Conservation (phyloP, 2,113 vertebrate genomes). For the Actenoides lindsayi region DNA sequence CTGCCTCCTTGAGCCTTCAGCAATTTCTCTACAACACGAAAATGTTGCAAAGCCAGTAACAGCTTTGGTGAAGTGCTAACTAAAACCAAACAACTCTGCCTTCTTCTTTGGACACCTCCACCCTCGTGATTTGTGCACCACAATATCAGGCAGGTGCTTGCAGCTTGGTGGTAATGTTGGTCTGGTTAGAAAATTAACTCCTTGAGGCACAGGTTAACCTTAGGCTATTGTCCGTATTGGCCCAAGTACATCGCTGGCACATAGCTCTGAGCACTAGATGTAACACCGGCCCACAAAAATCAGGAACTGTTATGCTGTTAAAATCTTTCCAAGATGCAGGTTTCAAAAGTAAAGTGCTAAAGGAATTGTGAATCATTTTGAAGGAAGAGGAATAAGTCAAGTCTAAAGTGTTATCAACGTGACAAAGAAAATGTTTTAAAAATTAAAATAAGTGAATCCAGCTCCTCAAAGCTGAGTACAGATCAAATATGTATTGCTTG, state of each 20-base stretch:
- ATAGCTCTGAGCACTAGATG: rapidly evolving
- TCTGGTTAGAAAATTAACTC: neutral
- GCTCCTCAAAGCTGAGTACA: neutral
- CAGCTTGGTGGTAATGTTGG: neutral
- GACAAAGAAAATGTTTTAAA: neutral
- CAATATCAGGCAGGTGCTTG: neutral
- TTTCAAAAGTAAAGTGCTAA: neutral
- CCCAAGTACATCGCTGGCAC: neutral
- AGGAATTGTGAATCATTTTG: neutral
- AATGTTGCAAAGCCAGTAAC: neutral
- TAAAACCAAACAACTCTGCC: neutral
- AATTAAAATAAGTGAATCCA: neutral
- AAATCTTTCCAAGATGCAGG: neutral
- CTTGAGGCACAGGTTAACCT: neutral
- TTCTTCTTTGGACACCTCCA: neutral
- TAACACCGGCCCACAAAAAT: neutral
- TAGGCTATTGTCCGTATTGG: neutral
- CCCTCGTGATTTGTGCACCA: neutral
- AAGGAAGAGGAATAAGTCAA: neutral
- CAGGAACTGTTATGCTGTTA: neutral
- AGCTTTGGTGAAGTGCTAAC: neutral
- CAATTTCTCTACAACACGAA: neutral
- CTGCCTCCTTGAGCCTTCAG: rapidly evolving
- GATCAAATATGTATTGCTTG: neutral
- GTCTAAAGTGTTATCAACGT: neutral